Evolutionary conservation across 2,888 invertebrate genomes (phyloP).

Genomic region (Uropetala carovei): DNA sequence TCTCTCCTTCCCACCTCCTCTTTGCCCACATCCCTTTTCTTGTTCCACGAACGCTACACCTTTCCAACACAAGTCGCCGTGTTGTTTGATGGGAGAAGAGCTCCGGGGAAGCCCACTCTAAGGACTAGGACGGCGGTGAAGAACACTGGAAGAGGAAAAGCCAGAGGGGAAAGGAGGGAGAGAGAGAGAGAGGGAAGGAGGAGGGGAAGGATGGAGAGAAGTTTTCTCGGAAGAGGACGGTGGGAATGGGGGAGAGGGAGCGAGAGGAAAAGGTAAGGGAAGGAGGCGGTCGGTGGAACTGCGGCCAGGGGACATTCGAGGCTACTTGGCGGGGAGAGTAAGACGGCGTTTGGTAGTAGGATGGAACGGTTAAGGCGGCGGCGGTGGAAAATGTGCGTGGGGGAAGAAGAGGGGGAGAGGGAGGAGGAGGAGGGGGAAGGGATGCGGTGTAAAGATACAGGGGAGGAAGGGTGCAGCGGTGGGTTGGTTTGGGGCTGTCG

Average conservation of each 20-base stretch:
- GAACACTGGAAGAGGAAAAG: too few species aligned
- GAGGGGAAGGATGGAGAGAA: too few species aligned
- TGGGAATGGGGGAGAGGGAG: not conserved
- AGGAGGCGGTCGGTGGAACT: not conserved
- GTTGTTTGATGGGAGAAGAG: constrained; percentile 18
- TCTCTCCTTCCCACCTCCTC: not conserved
- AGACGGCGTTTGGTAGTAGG: not conserved
- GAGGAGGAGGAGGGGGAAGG: not conserved
- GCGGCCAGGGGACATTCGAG: not conserved
- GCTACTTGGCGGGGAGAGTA: not conserved
- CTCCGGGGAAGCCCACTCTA: not conserved
- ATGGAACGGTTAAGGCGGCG: not conserved
- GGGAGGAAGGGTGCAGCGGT: not conserved
- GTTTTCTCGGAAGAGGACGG: too few species aligned
- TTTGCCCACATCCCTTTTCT: not conserved
- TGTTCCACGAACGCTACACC: constrained; percentile 17
- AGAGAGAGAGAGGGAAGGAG: too few species aligned
- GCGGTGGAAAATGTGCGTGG: not conserved
- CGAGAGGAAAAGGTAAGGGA: not conserved
- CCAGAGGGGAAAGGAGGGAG: too few species aligned
- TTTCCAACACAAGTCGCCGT: constrained; percentile 24
- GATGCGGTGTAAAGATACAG: not conserved
- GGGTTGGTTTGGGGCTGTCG: not conserved
- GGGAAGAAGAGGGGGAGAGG: not conserved
- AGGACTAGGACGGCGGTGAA: not conserved